phyloP scores from a whole-genome alignment of 2,888 invertebrate species.

The Xiphydria camelus region DNA sequence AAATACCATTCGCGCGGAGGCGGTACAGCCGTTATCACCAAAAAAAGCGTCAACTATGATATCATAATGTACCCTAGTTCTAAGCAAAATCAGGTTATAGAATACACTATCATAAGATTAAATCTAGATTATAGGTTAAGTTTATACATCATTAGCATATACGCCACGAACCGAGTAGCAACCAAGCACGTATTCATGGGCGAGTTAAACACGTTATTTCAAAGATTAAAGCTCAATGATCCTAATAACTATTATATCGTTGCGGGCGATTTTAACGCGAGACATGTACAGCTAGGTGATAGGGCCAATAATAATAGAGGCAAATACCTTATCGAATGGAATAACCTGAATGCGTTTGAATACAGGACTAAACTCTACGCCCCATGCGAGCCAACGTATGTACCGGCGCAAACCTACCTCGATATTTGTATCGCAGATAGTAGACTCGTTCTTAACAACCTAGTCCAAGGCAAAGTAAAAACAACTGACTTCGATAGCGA shows the following conservation, averaged over 20 bases:
- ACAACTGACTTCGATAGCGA: constrained; percentile 11
- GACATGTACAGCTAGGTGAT: constrained; percentile 3
- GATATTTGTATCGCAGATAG: background rate
- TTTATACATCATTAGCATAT: constrained; percentile 5
- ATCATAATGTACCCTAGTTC: constrained; percentile 3
- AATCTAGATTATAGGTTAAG: background rate
- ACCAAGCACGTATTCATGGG: background rate
- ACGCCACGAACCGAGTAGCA: constrained; percentile 6
- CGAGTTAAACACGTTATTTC: background rate
- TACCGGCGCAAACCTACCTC: constrained; percentile 4
- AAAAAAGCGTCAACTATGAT: constrained; percentile 1
- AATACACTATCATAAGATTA: constrained; percentile 13
- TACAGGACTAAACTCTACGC: background rate
- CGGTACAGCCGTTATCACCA: constrained; percentile 7
- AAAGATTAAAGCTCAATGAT: background rate
- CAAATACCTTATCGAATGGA: constrained; percentile 3
- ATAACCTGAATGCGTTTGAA: background rate
- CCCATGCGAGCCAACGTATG: constrained; percentile 1
- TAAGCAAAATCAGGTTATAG: constrained; percentile 1
- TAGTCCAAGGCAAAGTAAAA: background rate
- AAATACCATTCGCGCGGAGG: constrained; percentile 5
- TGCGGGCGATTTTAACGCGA: constrained; percentile 7
- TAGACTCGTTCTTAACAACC: background rate
- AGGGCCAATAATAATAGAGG: constrained; percentile 7
- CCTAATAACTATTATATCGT: constrained; percentile 8